Evolutionary conservation across 2,113 vertebrate species (phyloP).

Genomic region (Pterocles burchelli): DNA sequence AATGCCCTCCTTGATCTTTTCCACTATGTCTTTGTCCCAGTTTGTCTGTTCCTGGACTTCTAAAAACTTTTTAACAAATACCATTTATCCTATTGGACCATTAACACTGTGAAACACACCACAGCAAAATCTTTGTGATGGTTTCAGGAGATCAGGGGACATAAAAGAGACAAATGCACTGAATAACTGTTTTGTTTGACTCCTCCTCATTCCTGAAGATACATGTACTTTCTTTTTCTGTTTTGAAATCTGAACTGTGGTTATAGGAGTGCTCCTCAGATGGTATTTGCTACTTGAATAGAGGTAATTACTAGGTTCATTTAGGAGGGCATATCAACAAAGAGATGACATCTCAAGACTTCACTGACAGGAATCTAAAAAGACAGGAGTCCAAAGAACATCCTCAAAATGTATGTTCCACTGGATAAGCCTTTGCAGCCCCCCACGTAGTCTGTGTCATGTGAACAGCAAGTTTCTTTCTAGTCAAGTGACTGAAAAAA

Average conservation of each 20-base stretch:
- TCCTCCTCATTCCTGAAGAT: not conserved
- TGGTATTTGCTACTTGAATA: slow-evolving; percentile 24
- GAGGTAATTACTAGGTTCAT: slow-evolving; percentile 42
- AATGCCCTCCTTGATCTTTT: not conserved
- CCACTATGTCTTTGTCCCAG: not conserved
- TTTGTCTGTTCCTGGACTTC: not conserved
- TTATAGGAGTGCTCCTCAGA: not conserved
- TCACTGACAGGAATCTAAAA: not conserved
- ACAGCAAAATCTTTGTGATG: slow-evolving; percentile 2
- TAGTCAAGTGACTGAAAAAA: not conserved
- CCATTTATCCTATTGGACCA: not conserved
- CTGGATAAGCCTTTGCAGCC: not conserved
- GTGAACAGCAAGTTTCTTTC: not conserved
- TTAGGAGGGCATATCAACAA: slow-evolving; percentile 24
- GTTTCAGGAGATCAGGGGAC: not conserved
- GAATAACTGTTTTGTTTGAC: not conserved
- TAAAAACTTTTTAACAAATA: slow-evolving; percentile 1
- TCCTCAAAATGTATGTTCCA: not conserved
- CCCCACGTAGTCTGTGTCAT: not conserved
- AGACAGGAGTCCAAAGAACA: not conserved
- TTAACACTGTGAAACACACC: not conserved
- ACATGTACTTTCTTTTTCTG: not conserved
- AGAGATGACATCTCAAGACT: not conserved
- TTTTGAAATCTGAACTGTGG: slow-evolving; percentile 16
- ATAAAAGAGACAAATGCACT: not conserved